Conservation (phyloP, 2,888 invertebrate genomes). For the Lasioglossum villosulum region DNA sequence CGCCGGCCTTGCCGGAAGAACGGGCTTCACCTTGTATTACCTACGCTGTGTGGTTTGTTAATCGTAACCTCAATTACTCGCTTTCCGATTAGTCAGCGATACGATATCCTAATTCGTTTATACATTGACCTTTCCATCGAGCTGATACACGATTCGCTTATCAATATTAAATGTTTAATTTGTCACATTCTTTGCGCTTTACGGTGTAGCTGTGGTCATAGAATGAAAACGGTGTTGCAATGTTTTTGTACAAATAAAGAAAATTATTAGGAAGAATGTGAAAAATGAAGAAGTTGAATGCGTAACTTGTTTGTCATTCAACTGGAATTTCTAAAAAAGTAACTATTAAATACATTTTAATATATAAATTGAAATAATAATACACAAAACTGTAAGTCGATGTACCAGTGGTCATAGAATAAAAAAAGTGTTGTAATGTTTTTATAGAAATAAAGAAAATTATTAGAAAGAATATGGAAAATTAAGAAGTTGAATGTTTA, state of each 20-base stretch:
- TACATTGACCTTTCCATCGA: background rate
- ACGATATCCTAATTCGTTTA: background rate
- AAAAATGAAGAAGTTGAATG: background rate
- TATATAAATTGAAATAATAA: no score
- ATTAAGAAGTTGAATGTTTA: background rate
- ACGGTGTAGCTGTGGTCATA: no score
- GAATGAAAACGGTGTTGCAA: no score
- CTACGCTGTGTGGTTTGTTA: slow-evolving; percentile 38
- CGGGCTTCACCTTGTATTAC: slow-evolving; percentile 26
- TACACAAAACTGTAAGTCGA: no score
- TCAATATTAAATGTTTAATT: background rate
- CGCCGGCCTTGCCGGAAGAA: slow-evolving; percentile 33
- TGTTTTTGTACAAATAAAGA: no score
- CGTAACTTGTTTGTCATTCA: background rate
- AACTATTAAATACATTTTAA: background rate
- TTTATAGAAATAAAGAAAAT: no score
- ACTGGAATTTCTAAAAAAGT: background rate
- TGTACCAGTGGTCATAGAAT: no score
- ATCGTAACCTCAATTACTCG: slow-evolving; percentile 56
- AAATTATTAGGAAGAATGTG: no score
- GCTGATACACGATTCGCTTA: background rate
- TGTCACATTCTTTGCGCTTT: background rate
- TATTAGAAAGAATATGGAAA: background rate
- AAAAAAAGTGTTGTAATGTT: no score
- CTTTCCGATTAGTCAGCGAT: background rate